Percentiles rank a stretch among this genome's conserved stretches.
Evolutionary conservation across 2,888 invertebrate species (phyloP).

Genomic region (Nasonovia ribisnigri): DNA sequence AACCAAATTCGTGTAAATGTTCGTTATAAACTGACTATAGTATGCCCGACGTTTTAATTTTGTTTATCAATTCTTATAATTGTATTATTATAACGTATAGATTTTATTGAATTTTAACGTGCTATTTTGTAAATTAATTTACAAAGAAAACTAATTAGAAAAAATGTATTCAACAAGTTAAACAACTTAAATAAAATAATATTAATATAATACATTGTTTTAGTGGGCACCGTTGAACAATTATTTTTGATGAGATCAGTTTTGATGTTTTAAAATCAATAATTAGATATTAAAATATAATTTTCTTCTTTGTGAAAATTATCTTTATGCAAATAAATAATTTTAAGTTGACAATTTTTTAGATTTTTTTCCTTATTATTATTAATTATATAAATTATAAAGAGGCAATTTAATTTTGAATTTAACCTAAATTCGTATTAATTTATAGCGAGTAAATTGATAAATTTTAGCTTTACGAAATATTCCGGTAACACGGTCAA

Average conservation of each 20-base stretch:
- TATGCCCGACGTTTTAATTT: background rate
- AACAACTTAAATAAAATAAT: background rate
- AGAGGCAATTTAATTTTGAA: background rate
- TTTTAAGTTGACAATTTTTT: background rate
- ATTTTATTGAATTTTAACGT: background rate
- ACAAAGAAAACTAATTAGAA: background rate
- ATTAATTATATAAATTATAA: background rate
- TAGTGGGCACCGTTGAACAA: background rate
- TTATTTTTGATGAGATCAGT: background rate
- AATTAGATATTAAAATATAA: background rate
- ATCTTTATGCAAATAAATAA: background rate
- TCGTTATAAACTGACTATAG: background rate
- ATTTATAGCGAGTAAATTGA: background rate
- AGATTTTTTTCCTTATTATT: background rate
- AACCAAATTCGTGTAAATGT: background rate
- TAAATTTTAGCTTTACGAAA: background rate
- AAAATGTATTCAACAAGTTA: background rate
- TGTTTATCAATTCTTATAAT: background rate
- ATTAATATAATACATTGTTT: background rate
- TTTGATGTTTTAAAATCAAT: background rate
- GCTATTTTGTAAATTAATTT: background rate
- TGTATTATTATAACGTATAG: background rate
- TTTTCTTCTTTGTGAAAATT: background rate
- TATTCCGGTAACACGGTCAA: background rate
- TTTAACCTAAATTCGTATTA: background rate